Evolutionary conservation across 2,888 invertebrate genomes (phyloP), one percentile per base, ranked within the genome.

Genomic region (Drosophila lacicola): DNA sequence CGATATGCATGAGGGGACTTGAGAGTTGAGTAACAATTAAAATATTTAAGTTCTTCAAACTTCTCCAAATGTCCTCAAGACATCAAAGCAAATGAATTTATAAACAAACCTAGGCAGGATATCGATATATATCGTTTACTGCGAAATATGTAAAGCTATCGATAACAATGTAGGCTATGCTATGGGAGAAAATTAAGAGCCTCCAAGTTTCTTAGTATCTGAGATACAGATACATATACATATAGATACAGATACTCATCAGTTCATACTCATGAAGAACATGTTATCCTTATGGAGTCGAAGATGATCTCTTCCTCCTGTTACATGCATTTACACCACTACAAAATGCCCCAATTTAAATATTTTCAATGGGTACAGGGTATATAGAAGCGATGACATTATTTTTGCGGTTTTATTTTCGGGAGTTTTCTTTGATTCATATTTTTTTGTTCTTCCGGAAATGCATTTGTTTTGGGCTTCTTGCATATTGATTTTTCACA

Each of bases 401-500:
- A 67, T 71, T 61, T 13, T 29, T 47, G 2, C 13, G 13, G 0
- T 9, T 9, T 36, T 61, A 1, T n/a, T 14, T 58, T 62, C 47
- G 14, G 37, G 29, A 39, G 47, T 70, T 63, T 37, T 44, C 49
- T 45, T 58, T 39, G 39, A 41, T 70, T 67, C 17, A 17, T 50
- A 6, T 61, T 49, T 50, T 13, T 54, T 55, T 50, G 33, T 39
- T 14, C 42, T 54, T 66, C 33, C 10, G 51, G 61, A 8, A 89
- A 69, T 84, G 89, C 88, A 89, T 72, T 81, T 78, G 50, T 51
- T 58, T 64, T 66, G 51, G 65, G 29, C 60, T 14, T 89, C 74
- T 74, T 72, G 80, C 70, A 67, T 89, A 86, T 86, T 86, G 85
- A 86, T 86, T 86, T 85, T 86, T 80, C 87, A 77, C 80, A 88